phyloP scores from a whole-genome alignment of 2,113 vertebrate genomes.

The Brachypodius melanocephalos region DNA sequence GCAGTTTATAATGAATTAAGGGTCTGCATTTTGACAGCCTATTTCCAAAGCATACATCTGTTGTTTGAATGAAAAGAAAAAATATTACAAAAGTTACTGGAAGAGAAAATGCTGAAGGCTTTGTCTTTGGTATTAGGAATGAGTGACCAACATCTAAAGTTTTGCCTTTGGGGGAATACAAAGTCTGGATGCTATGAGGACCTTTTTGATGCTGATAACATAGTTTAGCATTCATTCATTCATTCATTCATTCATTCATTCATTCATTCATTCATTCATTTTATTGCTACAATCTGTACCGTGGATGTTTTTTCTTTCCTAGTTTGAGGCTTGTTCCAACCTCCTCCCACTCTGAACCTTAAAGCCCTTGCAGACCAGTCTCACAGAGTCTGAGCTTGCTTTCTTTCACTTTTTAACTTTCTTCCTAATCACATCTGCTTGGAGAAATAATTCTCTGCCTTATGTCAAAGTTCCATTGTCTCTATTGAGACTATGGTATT shows the following conservation, averaged over 20 bases:
- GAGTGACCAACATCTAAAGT: not conserved
- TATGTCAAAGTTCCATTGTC: not conserved
- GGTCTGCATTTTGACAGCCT: not conserved
- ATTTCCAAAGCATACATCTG: not conserved
- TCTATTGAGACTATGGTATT: not conserved
- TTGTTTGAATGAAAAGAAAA: not conserved
- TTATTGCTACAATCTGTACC: not conserved
- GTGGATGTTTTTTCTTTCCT: not conserved
- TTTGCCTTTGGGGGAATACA: not conserved
- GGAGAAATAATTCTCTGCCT: not conserved
- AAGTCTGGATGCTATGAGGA: not conserved
- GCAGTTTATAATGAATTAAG: not conserved
- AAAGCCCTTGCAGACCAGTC: not conserved
- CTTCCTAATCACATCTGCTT: not conserved
- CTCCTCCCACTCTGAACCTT: not conserved
- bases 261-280: not conserved
- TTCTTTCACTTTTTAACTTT: not conserved
- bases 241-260: not conserved
- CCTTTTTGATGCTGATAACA: not conserved
- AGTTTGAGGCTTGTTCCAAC: not conserved
- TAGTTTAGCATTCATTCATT: not conserved
- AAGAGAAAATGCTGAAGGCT: not conserved
- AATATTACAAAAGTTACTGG: not conserved
- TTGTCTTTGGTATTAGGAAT: not conserved
- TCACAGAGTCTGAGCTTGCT: not conserved